Percentiles rank a stretch among this genome's conserved stretches.
phyloP scores from a whole-genome alignment of 2,888 invertebrate genomes.

The Leptogaster cylindrica region DNA sequence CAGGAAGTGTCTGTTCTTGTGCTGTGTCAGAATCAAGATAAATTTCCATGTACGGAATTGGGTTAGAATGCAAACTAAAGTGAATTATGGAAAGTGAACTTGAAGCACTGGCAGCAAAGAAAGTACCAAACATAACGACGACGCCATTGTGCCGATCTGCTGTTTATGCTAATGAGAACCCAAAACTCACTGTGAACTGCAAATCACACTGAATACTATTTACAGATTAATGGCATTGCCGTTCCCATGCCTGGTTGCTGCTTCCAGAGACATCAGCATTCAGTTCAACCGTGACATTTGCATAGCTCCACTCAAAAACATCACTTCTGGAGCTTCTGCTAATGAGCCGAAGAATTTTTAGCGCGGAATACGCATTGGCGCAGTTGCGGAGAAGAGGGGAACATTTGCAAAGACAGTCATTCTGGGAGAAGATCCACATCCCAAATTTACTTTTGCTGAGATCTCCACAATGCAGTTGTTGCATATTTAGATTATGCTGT shows the following conservation, averaged over 20 bases:
- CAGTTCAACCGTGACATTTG: conserved; percentile 1
- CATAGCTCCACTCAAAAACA: no score
- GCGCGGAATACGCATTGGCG: no score
- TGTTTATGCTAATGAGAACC: conserved; percentile 22
- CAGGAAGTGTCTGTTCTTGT: conserved; percentile 21
- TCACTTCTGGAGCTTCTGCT: no score
- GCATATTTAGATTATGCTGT: no score
- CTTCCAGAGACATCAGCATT: conserved; percentile 7
- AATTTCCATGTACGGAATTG: not conserved
- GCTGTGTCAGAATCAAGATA: conserved; percentile 21
- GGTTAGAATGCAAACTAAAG: no score
- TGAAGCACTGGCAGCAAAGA: not conserved
- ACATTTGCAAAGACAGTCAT: no score
- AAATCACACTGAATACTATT: not conserved
- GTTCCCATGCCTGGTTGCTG: not conserved
- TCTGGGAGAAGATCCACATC: no score
- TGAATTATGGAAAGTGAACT: conserved; percentile 6
- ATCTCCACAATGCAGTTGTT: no score
- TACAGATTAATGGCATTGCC: conserved; percentile 13
- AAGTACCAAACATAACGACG: conserved; percentile 5
- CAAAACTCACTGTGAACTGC: not conserved
- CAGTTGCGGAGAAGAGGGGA: no score
- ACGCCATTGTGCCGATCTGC: no score
- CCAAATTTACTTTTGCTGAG: no score
- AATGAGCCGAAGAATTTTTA: no score